A percentile compares a stretch with the other conserved stretches of the same genome.
phyloP scores from a whole-genome alignment of 1,140 invertebrate genomes.

The Brachionus calyciflorus region DNA sequence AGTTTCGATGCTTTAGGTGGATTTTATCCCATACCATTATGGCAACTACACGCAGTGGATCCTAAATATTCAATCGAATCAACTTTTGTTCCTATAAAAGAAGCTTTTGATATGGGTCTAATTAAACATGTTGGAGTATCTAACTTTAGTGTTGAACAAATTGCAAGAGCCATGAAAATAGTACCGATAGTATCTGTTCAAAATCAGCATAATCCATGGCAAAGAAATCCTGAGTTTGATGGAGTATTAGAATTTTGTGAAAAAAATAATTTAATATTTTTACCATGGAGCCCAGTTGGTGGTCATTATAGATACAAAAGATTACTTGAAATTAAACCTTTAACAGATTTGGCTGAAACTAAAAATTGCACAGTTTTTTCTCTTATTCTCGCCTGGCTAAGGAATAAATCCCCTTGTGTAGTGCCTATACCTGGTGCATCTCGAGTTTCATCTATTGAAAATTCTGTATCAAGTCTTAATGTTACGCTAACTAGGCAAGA shows the following conservation, averaged over 20 bases:
- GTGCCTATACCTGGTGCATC: constrained; percentile 15
- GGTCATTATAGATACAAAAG: constrained; percentile 6
- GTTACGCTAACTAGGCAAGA: neutral
- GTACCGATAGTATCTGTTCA: constrained; percentile 2
- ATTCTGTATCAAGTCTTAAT: constrained; percentile 26
- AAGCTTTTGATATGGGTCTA: neutral
- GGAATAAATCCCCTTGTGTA: constrained; percentile 23
- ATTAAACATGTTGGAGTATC: constrained; percentile 38
- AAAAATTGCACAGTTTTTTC: constrained; percentile 21
- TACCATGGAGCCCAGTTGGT: constrained; percentile 27
- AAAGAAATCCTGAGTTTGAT: constrained; percentile 15
- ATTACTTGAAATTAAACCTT: neutral
- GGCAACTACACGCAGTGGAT: constrained; percentile 30
- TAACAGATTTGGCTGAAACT: neutral
- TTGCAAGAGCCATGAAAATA: neutral
- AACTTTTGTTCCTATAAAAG: constrained; percentile 18
- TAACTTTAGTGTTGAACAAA: constrained; percentile 43
- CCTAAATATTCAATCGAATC: constrained; percentile 23
- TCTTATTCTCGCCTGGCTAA: constrained; percentile 10
- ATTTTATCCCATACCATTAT: constrained; percentile 28
- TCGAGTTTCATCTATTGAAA: neutral
- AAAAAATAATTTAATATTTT: constrained; percentile 15
- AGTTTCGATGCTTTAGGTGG: constrained; percentile 28
- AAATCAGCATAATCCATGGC: constrained; percentile 27
- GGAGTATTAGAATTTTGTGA: constrained; percentile 38